Evolutionary conservation across 1,140 invertebrate species (phyloP).

Genomic region (Hyles euphorbiae): DNA sequence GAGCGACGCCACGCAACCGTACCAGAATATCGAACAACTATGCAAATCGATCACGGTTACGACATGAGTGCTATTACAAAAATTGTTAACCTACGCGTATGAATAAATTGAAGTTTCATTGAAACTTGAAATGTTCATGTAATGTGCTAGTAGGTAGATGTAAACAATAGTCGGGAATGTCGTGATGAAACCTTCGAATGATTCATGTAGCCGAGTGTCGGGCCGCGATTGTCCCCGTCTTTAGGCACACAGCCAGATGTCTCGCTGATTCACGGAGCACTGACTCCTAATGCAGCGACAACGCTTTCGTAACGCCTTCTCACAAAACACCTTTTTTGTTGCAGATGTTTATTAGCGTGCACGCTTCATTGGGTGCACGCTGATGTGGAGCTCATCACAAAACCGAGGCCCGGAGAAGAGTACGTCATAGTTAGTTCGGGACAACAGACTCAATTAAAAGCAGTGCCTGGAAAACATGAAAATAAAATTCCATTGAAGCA

Average conservation of each 20-base stretch:
- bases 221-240: conserved; percentile 23
- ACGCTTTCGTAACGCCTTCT: conserved; percentile 32
- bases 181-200: conserved; percentile 49
- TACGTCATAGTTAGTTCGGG: conserved; percentile 73
- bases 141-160: conserved; percentile 15
- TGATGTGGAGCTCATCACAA: conserved; percentile 74
- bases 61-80: conserved; percentile 25
- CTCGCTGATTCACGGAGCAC: conserved; percentile 45
- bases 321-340: conserved; percentile 47
- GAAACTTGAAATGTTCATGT: conserved; percentile 17
- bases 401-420: conserved; percentile 74
- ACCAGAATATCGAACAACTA: conserved; percentile 32
- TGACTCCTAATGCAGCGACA: conserved; percentile 28
- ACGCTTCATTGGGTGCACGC: conserved; percentile 40
- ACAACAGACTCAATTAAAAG: conserved; percentile 59
- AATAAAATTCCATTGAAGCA: conserved; percentile 52
- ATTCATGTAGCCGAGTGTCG: conserved; percentile 43
- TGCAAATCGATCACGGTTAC: conserved; percentile 40
- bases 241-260: conserved; percentile 45
- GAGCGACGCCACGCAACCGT: conserved; percentile 22
- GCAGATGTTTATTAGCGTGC: conserved; percentile 64
- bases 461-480: conserved; percentile 62
- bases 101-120: conserved; percentile 15
- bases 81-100: conserved; percentile 14
- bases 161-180: conserved; percentile 30